Conservation (phyloP, 2,888 invertebrate species). For the Tiliacea aurago region DNA sequence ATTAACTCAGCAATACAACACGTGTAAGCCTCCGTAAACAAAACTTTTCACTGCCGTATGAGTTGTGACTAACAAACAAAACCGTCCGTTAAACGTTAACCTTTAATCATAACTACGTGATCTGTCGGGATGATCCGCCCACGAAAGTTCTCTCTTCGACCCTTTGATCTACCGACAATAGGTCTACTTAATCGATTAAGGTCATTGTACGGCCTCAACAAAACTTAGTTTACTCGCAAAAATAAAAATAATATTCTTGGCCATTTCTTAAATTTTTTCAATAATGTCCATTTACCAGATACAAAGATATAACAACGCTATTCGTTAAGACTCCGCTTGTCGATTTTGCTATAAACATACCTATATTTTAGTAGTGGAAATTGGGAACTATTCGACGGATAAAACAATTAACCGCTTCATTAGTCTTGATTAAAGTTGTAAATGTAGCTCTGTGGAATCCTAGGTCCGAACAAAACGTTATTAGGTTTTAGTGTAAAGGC, state of each 20-base stretch:
- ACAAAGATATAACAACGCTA: slow-evolving; percentile 3
- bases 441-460: slow-evolving; percentile 1
- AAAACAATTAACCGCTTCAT: slow-evolving; percentile 3
- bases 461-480: slow-evolving; percentile 1
- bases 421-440: slow-evolving; percentile 4
- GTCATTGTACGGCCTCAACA: slow-evolving; percentile 58
- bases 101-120: slow-evolving; percentile 56
- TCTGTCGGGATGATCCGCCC: slow-evolving; percentile 40
- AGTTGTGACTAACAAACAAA: slow-evolving; percentile 51
- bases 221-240: slow-evolving; percentile 53
- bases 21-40: slow-evolving; percentile 50
- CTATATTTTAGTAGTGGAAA: neutral
- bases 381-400: neutral
- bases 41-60: slow-evolving; percentile 46
- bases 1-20: slow-evolving; percentile 56
- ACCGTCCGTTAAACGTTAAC: slow-evolving; percentile 35
- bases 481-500: neutral
- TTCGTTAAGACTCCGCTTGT: slow-evolving; percentile 12
- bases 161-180: slow-evolving; percentile 52
- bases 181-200: slow-evolving; percentile 64
- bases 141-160: slow-evolving; percentile 47
- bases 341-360: neutral
- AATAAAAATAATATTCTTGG: slow-evolving; percentile 56
- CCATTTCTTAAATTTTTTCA: slow-evolving; percentile 38
- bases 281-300: slow-evolving; percentile 16